Base-by-base conservation (phyloP, 2,113 vertebrate species). In the Poecilia latipinna region DNA sequence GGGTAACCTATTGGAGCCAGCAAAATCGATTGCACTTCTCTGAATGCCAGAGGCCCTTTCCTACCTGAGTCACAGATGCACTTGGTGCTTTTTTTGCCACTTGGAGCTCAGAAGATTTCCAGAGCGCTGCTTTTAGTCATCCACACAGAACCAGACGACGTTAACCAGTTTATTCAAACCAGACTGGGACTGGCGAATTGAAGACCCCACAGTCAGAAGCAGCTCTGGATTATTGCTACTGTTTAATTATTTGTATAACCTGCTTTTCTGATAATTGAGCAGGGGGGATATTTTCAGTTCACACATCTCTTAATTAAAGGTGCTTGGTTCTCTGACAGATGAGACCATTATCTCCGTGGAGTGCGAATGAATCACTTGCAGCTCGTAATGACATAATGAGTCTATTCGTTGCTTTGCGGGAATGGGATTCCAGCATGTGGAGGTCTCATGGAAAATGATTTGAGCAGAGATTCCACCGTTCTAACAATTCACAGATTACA, bases 281-380 rank as follows among this genome's bases (percentile, higher is more conserved):
- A 1, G 35, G 51, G 26, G 24, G 65, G 82, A 74, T 93, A 90
- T 88, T 91, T 90, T 82, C 65, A 67, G 63, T 85, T 78, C 81
- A 70, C 78, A 15, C 74, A 70, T 87, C 79, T 81, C 61, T 72
- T 86, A 83, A 87, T 90, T 89, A 89, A 82, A 89, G 72, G 75
- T 79, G 70, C 62, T 75, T 77, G 65, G 62, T 77, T 78, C 63
- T 67, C 67, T 90, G 87, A 90, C 75, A 86, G 86, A 90, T 88
- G 77, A 85, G 86, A 78, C 79, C 69, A 88, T 91, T 88, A 91
- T 88, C 83, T 91, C 86, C 82, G 74, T 61, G 35, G 82, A 76
- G 70, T 83, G 71, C 37, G 70, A 79, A 84, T 80, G 68, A 90
- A 79, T 79, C 80, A 66, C 80, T 79, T 77, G 70, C 81, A 83